These are phyloP conservation scores for Leptinotarsa peninsularis DNA, from an alignment of 2,888 invertebrate species.

Conservation along the genomic window DNA sequence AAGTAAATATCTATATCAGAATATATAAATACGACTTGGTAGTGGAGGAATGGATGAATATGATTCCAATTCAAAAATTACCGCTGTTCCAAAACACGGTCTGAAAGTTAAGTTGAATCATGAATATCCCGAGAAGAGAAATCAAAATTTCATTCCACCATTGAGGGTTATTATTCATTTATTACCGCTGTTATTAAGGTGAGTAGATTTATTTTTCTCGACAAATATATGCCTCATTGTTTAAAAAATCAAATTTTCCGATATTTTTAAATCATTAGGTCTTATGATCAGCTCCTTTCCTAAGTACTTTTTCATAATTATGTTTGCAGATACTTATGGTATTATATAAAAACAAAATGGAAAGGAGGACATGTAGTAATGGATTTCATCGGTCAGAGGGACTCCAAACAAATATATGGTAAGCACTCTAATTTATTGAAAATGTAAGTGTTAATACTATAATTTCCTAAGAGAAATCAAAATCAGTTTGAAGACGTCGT, in stretches of 20 bases:
- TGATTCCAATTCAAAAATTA: neutral
- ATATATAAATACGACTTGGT: neutral
- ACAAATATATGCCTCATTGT: neutral
- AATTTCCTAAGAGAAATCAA: too few species aligned
- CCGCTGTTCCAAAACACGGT: conserved; percentile 73
- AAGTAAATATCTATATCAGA: too few species aligned
- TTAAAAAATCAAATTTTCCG: neutral
- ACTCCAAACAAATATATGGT: conserved; percentile 89
- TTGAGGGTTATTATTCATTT: conserved; percentile 78
- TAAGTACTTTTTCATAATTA: neutral
- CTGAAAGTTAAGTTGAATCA: conserved; percentile 81
- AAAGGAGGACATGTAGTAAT: conserved; percentile 79
- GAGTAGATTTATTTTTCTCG: conserved; percentile 27
- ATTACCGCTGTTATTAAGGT: conserved; percentile 81
- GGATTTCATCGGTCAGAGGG: conserved; percentile 80
- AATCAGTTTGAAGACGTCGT: too few species aligned
- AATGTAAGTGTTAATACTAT: too few species aligned
- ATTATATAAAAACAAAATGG: conserved; percentile 74
- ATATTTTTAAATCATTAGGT: too few species aligned
- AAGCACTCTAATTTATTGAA: conserved; percentile 53
- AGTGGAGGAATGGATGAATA: neutral
- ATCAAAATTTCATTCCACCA: conserved; percentile 75
- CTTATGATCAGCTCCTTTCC: neutral
- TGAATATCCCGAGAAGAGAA: conserved; percentile 79
- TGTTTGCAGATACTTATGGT: conserved; percentile 75